Percentiles rank a stretch among this genome's conserved stretches.
Conservation (phyloP, 2,797 vertebrate genomes). For the Lates japonicus region DNA sequence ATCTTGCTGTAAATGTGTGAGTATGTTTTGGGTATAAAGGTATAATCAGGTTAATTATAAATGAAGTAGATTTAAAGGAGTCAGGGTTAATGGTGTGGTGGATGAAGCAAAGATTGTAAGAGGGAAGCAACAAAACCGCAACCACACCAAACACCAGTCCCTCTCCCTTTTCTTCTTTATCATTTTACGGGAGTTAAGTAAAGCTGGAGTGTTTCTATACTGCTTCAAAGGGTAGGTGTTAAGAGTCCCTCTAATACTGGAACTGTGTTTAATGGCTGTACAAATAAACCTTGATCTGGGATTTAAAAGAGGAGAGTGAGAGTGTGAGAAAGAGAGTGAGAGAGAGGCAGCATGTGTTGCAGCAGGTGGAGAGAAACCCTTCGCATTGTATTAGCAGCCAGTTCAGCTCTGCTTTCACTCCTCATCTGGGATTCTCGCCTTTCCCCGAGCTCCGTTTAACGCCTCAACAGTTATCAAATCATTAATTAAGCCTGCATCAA, state of each 20-base stretch:
- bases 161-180: neutral
- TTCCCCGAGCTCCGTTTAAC: conserved; percentile 60
- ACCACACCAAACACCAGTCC: too few species aligned
- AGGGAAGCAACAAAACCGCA: too few species aligned
- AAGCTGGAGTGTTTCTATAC: neutral
- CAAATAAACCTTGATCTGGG: neutral
- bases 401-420: conserved; percentile 47
- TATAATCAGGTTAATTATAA: neutral
- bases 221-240: neutral
- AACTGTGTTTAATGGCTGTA: neutral
- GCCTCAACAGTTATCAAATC: conserved; percentile 69
- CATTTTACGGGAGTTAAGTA: neutral
- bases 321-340: neutral
- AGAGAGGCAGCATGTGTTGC: conserved; percentile 10
- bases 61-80: neutral
- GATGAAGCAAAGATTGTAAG: too few species aligned
- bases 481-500: conserved; percentile 69
- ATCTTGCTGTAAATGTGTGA: neutral
- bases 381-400: conserved; percentile 41
- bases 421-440: conserved; percentile 45
- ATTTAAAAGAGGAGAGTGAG: neutral
- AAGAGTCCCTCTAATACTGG: neutral
- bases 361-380: conserved; percentile 44
- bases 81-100: too few species aligned
- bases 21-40: neutral